Conservation (phyloP, 2,888 invertebrate species). For the Pilophorus perplexus region DNA sequence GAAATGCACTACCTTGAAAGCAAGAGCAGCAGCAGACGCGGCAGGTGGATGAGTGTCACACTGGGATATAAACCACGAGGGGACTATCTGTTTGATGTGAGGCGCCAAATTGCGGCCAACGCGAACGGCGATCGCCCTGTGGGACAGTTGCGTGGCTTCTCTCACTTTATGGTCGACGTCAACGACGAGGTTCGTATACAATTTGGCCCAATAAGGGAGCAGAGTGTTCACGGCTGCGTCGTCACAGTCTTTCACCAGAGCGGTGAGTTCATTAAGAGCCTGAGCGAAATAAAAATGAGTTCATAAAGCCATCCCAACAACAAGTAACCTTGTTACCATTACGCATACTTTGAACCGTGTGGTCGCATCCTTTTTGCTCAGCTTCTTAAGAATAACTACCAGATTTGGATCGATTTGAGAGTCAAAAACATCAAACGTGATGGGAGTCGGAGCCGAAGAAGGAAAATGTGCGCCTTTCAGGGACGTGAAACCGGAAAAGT, state of each 20-base stretch:
- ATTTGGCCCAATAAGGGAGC: slow-evolving; percentile 78
- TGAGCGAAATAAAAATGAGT: too few relatives aligned
- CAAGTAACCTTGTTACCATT: too few relatives aligned
- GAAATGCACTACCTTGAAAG: slow-evolving; percentile 66
- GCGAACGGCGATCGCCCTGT: slow-evolving; percentile 64
- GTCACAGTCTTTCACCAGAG: slow-evolving; percentile 63
- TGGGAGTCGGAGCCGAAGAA: slow-evolving; percentile 58
- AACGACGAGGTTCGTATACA: slow-evolving; percentile 70
- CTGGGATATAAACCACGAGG: slow-evolving; percentile 81
- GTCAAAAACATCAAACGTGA: slow-evolving; percentile 63
- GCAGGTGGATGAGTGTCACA: slow-evolving; percentile 85
- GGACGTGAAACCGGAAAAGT: slow-evolving; percentile 64
- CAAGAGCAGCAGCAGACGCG: slow-evolving; percentile 65
- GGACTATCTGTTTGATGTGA: slow-evolving; percentile 71
- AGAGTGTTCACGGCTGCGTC: slow-evolving; percentile 65
- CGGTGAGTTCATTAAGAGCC: slow-evolving; percentile 79
- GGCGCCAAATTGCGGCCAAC: slow-evolving; percentile 76
- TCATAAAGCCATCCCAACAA: too few relatives aligned
- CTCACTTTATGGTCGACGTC: slow-evolving; percentile 82
- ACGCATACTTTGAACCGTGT: slow-evolving; percentile 78
- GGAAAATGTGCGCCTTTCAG: slow-evolving; percentile 56
- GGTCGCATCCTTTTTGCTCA: slow-evolving; percentile 84
- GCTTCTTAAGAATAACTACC: slow-evolving; percentile 77
- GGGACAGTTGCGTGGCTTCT: slow-evolving; percentile 73
- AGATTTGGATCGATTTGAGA: slow-evolving; percentile 67